These are phyloP conservation scores for Butorides virescens DNA, from an alignment of 2,113 vertebrate genomes.

Conservation along the genomic window DNA sequence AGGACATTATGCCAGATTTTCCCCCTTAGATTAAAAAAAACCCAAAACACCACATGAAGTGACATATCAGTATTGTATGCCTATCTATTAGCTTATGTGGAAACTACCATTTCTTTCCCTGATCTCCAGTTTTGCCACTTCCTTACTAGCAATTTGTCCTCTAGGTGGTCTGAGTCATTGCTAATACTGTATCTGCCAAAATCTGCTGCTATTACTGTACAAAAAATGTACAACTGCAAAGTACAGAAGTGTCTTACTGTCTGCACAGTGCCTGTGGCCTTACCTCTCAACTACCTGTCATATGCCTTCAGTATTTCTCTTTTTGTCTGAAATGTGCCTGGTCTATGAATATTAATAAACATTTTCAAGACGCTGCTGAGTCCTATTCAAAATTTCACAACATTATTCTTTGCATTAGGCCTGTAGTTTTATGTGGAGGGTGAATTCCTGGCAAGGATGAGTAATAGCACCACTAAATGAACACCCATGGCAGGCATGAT, in stretches of 20 bases:
- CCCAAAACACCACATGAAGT: background rate
- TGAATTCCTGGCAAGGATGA: background rate
- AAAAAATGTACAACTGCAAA: background rate
- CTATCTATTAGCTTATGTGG: background rate
- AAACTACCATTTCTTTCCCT: background rate
- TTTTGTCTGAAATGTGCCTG: background rate
- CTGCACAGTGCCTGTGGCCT: background rate
- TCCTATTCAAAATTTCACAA: background rate
- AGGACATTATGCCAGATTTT: background rate
- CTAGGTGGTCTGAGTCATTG: background rate
- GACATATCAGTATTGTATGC: background rate
- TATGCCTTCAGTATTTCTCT: background rate
- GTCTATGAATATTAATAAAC: background rate
- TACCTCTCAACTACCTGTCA: background rate
- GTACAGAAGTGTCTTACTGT: background rate
- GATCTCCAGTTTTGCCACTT: background rate
- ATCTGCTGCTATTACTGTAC: background rate
- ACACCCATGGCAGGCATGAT: accelerated
- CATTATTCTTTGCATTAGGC: background rate
- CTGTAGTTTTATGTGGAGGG: background rate
- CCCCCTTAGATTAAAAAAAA: background rate
- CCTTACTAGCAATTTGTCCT: background rate
- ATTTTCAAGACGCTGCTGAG: background rate
- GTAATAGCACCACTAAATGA: background rate
- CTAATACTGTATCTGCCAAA: background rate